Percentiles rank a stretch among this genome's conserved stretches.
Evolutionary conservation across 1,140 invertebrate species (phyloP).

Genomic region (Cherax quadricarinatus): DNA sequence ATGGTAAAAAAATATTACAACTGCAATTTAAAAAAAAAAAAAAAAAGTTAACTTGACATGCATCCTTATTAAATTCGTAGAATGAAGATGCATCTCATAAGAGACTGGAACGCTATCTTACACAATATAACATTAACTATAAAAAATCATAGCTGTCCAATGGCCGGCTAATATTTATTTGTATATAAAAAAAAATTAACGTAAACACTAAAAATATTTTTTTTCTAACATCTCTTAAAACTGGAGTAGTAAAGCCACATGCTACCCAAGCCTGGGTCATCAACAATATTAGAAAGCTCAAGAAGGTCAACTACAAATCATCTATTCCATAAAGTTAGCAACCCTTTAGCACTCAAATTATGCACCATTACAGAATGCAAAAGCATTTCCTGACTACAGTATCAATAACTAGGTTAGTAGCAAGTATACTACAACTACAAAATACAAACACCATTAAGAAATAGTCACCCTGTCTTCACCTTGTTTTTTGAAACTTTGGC

Average conservation of each 20-base stretch:
- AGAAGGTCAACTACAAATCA: constrained; percentile 58
- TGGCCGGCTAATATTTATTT: constrained; percentile 21
- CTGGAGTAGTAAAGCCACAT: constrained; percentile 59
- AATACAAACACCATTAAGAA: constrained; percentile 64
- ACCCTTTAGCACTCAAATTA: constrained; percentile 64
- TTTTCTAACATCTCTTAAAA: constrained; percentile 54
- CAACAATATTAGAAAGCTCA: constrained; percentile 70
- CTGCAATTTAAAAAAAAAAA: neutral
- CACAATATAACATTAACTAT: constrained; percentile 34
- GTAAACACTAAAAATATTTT: constrained; percentile 65
- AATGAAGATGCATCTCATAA: constrained; percentile 17
- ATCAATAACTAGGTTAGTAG: constrained; percentile 65
- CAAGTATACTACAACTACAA: constrained; percentile 59
- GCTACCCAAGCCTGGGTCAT: constrained; percentile 61
- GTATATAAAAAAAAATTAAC: constrained; percentile 60
- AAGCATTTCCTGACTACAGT: constrained; percentile 64
- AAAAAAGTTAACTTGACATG: neutral
- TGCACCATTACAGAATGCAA: constrained; percentile 69
- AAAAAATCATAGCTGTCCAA: constrained; percentile 21
- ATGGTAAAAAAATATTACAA: neutral
- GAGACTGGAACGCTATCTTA: constrained; percentile 42
- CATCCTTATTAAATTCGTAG: constrained; percentile 6
- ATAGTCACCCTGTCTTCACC: constrained; percentile 67
- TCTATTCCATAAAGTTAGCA: constrained; percentile 68
- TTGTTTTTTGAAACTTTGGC: constrained; percentile 60